A percentile compares a stretch with the other conserved stretches of the same genome.
phyloP scores from a whole-genome alignment of 2,113 vertebrate species.

The Etheostoma cragini region DNA sequence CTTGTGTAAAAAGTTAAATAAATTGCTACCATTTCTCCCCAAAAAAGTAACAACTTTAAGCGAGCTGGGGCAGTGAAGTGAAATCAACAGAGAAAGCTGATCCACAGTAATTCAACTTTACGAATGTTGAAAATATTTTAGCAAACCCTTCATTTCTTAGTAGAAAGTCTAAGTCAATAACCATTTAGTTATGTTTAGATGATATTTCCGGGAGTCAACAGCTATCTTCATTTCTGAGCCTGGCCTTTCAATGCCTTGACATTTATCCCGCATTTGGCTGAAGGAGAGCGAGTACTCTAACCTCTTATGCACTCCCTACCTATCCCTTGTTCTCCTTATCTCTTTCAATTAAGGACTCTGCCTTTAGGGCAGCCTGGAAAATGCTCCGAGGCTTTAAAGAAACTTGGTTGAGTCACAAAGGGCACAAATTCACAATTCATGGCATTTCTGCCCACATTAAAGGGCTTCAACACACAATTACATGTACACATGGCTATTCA shows the following conservation, averaged over 20 bases:
- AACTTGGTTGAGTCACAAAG: constrained; percentile 43
- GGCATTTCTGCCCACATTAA: constrained; percentile 20
- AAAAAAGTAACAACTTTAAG: constrained; percentile 11
- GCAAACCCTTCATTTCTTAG: not conserved
- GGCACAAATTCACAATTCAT: constrained; percentile 44
- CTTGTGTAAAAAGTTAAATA: not conserved
- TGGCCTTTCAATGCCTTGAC: constrained; percentile 73
- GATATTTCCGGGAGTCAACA: constrained; percentile 63
- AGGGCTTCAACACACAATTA: not conserved
- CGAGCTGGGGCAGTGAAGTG: not conserved
- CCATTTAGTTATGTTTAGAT: not conserved
- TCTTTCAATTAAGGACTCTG: constrained; percentile 67
- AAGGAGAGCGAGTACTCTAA: constrained; percentile 51
- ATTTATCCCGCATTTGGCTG: constrained; percentile 68
- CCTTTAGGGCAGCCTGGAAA: constrained; percentile 37
- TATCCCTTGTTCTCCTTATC: constrained; percentile 63
- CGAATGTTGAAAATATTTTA: not conserved
- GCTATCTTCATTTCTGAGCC: constrained; percentile 37
- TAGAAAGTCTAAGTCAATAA: not conserved
- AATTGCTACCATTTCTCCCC: constrained; percentile 13
- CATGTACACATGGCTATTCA: constrained; percentile 3
- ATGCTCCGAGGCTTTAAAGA: constrained; percentile 48
- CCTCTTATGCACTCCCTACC: constrained; percentile 48
- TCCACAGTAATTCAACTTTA: constrained; percentile 4
- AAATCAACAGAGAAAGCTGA: constrained; percentile 6